phyloP scores from a whole-genome alignment of 2,113 vertebrate genomes.

The Silurus meridionalis region DNA sequence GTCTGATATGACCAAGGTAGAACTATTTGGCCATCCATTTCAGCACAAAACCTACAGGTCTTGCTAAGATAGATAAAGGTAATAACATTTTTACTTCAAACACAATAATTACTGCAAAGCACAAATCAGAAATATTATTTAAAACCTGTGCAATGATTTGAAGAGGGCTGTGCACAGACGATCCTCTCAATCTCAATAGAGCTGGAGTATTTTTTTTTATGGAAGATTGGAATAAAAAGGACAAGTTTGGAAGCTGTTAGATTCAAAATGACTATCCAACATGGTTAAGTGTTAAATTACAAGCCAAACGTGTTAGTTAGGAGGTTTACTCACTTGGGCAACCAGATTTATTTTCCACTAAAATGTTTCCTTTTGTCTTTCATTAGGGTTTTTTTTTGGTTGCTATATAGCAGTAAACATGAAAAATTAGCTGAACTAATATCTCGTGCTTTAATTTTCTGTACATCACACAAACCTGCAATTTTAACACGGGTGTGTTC shows the following conservation, averaged over 20 bases:
- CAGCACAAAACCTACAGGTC: neutral
- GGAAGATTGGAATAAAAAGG: neutral
- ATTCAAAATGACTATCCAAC: neutral
- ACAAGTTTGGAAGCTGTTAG: neutral
- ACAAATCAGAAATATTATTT: neutral
- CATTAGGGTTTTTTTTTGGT: neutral
- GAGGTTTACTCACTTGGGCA: neutral
- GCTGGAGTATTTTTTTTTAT: neutral
- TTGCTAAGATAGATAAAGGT: neutral
- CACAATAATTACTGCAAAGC: neutral
- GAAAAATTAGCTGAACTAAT: no score
- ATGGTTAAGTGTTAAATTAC: neutral
- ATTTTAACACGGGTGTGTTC: neutral
- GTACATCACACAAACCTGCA: neutral
- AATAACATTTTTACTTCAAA: neutral
- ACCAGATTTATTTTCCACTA: neutral
- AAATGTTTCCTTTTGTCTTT: neutral
- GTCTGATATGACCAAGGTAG: neutral
- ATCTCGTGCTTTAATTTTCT: neutral
- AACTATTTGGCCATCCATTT: neutral
- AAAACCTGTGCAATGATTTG: neutral
- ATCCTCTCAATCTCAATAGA: neutral
- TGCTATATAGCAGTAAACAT: neutral
- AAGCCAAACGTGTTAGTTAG: neutral
- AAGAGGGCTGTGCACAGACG: neutral